These are phyloP conservation scores for Helleia helle DNA, from an alignment of 2,888 invertebrate genomes.

Conservation along the genomic window DNA sequence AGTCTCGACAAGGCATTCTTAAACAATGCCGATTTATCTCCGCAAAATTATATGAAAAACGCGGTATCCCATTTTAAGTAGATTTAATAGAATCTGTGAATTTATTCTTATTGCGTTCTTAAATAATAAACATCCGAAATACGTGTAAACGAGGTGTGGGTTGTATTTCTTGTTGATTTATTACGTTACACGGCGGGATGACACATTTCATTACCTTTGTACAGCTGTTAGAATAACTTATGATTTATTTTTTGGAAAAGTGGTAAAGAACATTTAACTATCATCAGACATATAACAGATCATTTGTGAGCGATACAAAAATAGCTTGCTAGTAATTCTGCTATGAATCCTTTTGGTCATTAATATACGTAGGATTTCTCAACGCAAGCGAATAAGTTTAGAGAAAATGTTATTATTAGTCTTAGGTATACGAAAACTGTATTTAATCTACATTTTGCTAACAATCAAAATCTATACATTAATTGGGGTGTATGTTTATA, in stretches of 20 bases:
- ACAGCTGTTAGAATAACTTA: conserved; percentile 3
- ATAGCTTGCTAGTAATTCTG: too few relatives aligned
- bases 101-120: conserved; percentile 2
- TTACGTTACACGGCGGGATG: conserved; percentile 1
- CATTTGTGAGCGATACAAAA: background rate
- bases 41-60: background rate
- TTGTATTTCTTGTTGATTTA: conserved; percentile 9
- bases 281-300: too few relatives aligned
- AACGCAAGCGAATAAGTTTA: too few relatives aligned
- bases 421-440: too few relatives aligned
- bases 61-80: too few relatives aligned
- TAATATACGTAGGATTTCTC: too few relatives aligned
- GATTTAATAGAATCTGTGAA: too few relatives aligned
- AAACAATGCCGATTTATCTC: background rate
- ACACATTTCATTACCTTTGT: conserved; percentile 8
- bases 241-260: conserved; percentile 1
- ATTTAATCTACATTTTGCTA: too few relatives aligned
- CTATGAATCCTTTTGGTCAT: too few relatives aligned
- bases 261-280: background rate
- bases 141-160: background rate
- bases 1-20: background rate
- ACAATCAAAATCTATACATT: too few relatives aligned
- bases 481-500: too few relatives aligned
- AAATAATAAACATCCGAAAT: conserved; percentile 4
- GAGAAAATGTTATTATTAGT: too few relatives aligned